A percentile compares a stretch with the other conserved stretches of the same genome.
These are phyloP conservation scores for Sylvia borin DNA, from an alignment of 2,797 vertebrate species.

Conservation along the genomic window DNA sequence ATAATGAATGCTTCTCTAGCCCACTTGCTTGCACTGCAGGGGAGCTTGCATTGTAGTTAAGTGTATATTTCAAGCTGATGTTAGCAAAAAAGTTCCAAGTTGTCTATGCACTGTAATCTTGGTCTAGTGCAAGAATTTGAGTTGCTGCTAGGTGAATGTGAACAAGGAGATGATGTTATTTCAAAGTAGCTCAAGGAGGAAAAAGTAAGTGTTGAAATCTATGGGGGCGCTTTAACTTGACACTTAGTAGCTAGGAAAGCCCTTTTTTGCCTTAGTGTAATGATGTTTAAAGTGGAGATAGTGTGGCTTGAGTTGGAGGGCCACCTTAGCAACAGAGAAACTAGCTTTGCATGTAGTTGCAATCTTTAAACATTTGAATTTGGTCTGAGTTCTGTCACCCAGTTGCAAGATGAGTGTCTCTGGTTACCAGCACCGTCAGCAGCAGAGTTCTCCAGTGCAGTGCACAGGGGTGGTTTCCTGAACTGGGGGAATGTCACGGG, in stretches of 20 bases:
- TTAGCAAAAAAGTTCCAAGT: neutral
- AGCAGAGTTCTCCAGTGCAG: neutral
- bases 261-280: fast-evolving
- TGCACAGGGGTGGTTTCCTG: neutral
- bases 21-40: neutral
- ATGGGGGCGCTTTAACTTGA: neutral
- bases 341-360: neutral
- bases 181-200: neutral
- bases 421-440: neutral
- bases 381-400: neutral
- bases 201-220: neutral
- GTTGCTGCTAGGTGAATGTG: neutral
- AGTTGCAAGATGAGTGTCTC: neutral
- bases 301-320: neutral
- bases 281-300: neutral
- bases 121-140: neutral
- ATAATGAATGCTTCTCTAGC: neutral
- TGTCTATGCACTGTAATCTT: neutral
- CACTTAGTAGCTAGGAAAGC: neutral
- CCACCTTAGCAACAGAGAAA: neutral
- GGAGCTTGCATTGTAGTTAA: neutral
- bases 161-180: neutral
- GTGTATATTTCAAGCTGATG: neutral
- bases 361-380: neutral
- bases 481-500: fast-evolving